Conservation (phyloP, 2,113 vertebrate species). For the Panthera leo region DNA sequence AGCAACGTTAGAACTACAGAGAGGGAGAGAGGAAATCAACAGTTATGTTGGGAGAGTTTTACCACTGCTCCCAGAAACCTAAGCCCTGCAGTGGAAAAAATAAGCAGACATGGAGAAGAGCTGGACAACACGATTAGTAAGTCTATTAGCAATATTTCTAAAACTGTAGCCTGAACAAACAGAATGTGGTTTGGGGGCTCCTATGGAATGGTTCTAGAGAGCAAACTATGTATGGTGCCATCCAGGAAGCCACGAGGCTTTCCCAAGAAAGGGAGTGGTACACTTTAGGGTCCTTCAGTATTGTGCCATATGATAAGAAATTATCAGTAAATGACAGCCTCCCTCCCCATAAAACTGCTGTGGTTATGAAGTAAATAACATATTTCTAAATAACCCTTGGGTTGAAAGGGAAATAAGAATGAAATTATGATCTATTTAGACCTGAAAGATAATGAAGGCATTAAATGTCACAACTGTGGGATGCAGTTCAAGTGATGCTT, state of each 20-base stretch:
- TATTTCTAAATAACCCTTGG: neutral
- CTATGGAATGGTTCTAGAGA: neutral
- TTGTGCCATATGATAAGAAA: neutral
- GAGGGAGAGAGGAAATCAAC: neutral
- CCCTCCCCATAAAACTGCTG: neutral
- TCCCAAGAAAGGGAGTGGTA: neutral
- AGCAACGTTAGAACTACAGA: neutral
- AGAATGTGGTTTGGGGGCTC: neutral
- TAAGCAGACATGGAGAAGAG: neutral
- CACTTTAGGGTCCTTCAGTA: neutral
- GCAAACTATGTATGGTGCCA: neutral
- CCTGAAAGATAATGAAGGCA: constrained; percentile 3
- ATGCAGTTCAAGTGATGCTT: neutral
- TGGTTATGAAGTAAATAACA: neutral
- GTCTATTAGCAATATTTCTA: neutral
- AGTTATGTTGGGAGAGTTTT: neutral
- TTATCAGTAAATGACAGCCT: neutral
- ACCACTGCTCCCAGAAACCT: neutral
- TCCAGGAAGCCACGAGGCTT: neutral
- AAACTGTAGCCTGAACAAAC: neutral
- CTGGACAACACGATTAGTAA: neutral
- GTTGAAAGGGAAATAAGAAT: constrained; percentile 4
- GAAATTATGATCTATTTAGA: constrained; percentile 23
- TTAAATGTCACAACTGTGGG: constrained; percentile 15
- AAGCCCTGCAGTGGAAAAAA: neutral